Evolutionary conservation across 2,797 vertebrate genomes (phyloP).

Genomic region (Halcyon chelicuti): DNA sequence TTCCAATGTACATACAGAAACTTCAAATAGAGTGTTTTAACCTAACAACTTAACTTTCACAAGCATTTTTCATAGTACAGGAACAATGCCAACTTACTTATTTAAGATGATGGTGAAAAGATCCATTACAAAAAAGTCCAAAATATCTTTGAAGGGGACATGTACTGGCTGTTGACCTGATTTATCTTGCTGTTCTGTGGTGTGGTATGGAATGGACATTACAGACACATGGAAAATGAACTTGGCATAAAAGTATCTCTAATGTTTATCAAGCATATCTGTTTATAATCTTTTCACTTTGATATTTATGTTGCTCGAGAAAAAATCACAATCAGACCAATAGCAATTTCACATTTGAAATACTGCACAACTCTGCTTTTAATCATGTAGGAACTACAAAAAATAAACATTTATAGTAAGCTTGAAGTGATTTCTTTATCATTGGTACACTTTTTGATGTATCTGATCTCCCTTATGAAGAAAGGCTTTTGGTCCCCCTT

Average conservation of each 20-base stretch:
- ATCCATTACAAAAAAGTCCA: neutral
- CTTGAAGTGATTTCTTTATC: neutral
- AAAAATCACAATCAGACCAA: neutral
- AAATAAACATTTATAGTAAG: conserved; percentile 15
- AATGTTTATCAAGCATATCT: neutral
- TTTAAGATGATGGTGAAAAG: neutral
- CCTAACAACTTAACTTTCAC: neutral
- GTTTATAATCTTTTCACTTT: neutral
- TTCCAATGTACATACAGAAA: neutral
- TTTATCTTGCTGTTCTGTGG: neutral
- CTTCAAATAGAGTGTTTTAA: neutral
- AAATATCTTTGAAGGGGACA: neutral
- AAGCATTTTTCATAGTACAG: neutral
- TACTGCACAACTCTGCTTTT: neutral
- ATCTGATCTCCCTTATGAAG: neutral
- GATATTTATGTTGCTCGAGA: neutral
- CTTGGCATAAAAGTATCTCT: neutral
- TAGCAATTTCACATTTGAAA: neutral
- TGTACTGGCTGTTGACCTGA: neutral
- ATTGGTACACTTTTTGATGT: neutral
- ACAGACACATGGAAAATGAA: neutral
- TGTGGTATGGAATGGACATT: neutral
- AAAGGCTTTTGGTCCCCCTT: neutral
- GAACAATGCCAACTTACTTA: neutral
- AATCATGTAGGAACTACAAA: conserved; percentile 19